Conservation (phyloP, 2,113 vertebrate species). For the Ellobius talpinus region DNA sequence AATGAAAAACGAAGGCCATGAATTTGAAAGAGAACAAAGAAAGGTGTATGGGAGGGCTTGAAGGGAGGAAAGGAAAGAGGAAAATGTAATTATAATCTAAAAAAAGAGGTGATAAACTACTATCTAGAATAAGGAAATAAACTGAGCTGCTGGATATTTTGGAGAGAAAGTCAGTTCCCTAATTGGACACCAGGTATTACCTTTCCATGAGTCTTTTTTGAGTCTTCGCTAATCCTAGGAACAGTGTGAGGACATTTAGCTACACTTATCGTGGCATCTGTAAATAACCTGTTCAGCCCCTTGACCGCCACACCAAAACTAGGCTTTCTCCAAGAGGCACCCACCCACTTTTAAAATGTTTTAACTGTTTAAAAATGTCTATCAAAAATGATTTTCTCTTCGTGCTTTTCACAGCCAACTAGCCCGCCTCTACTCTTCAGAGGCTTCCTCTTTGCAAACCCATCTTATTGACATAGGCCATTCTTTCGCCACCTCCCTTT, state of each 20-base stretch:
- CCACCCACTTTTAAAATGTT: neutral
- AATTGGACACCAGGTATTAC: conserved; percentile 18
- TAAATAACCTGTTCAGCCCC: neutral
- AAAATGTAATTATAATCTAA: neutral
- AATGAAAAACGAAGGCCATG: neutral
- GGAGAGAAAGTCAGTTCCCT: conserved; percentile 6
- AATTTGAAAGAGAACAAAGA: neutral
- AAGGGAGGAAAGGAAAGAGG: neutral
- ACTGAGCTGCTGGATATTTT: conserved; percentile 41
- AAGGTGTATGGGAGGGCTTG: neutral
- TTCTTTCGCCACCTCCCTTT: neutral
- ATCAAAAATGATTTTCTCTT: neutral
- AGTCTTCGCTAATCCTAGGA: neutral
- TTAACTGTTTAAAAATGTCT: neutral
- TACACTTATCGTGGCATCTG: neutral
- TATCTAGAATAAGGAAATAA: conserved; percentile 28
- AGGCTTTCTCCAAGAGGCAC: neutral
- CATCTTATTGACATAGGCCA: neutral
- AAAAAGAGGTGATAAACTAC: neutral
- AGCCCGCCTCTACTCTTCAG: neutral
- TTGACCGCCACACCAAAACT: neutral
- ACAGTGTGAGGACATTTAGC: neutral
- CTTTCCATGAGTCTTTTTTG: neutral
- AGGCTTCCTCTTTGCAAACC: neutral
- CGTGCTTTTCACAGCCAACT: neutral